Conservation (phyloP, 2,113 vertebrate species). For the Platichthys flesus region DNA sequence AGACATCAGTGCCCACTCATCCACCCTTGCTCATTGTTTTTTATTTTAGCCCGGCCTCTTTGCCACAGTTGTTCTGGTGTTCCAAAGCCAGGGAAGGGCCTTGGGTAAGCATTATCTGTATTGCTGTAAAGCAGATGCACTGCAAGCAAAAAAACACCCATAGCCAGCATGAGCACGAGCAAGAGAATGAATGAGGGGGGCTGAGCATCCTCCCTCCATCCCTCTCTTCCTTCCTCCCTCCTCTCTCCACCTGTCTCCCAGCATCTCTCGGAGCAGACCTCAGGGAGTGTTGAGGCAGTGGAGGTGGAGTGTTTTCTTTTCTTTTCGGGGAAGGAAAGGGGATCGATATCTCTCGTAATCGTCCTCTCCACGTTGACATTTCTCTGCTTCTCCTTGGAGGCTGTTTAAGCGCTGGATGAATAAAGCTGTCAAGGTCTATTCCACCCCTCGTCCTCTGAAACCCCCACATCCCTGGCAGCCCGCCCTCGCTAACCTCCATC, state of each 20-base stretch:
- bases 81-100: conserved; percentile 26
- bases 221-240: conserved; percentile 19
- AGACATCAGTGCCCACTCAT: neutral
- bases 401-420: conserved; percentile 80
- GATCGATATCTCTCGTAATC: conserved; percentile 80
- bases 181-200: conserved; percentile 34
- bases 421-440: conserved; percentile 81
- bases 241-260: conserved; percentile 46
- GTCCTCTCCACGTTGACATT: conserved; percentile 77
- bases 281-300: conserved; percentile 44
- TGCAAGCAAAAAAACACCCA: conserved; percentile 40
- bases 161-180: conserved; percentile 9
- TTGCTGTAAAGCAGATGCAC: conserved; percentile 66
- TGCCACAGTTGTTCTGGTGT: conserved; percentile 13
- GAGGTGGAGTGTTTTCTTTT: conserved; percentile 54
- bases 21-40: conserved; percentile 3
- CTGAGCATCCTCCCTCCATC: conserved; percentile 26
- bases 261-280: conserved; percentile 36
- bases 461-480: conserved; percentile 60
- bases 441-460: conserved; percentile 66
- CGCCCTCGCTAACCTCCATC: conserved; percentile 48
- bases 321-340: conserved; percentile 59
- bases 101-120: conserved; percentile 69
- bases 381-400: conserved; percentile 75
- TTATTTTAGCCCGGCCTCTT: neutral